These are phyloP conservation scores for Zaprionus vittiger DNA, from an alignment of 1,140 invertebrate species.

Conservation along the genomic window DNA sequence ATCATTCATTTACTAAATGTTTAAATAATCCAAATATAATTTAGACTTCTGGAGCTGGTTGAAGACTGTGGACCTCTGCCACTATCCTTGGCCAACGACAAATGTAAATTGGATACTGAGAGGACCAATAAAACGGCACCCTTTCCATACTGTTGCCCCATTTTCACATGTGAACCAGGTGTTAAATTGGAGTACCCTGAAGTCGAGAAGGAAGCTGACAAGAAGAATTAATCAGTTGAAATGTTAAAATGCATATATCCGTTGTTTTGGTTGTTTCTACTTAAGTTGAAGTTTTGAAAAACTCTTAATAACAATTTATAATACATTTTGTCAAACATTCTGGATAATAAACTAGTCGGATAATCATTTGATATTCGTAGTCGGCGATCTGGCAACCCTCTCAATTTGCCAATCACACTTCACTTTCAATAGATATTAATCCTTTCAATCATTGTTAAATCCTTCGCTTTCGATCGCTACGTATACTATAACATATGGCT, in stretches of 20 bases:
- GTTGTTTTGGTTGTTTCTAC: neutral
- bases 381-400: too few species aligned
- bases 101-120: constrained; percentile 93
- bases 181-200: constrained; percentile 93
- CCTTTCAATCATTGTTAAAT: too few species aligned
- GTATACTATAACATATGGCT: too few species aligned
- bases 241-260: neutral
- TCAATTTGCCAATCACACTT: too few species aligned
- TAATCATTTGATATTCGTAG: too few species aligned
- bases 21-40: neutral
- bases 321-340: too few species aligned
- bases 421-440: too few species aligned
- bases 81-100: constrained; percentile 91
- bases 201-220: constrained; percentile 87
- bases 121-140: constrained; percentile 94
- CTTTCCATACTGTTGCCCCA: constrained; percentile 93
- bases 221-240: constrained; percentile 59
- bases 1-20: neutral
- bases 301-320: neutral
- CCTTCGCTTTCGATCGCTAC: too few species aligned
- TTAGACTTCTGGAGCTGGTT: constrained; percentile 91
- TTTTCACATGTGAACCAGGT: constrained; percentile 93
- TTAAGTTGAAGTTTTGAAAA: neutral
- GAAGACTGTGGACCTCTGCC: constrained; percentile 95
- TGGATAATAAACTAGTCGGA: too few species aligned